A percentile compares a stretch with the other conserved stretches of the same genome.
Conservation (phyloP, 30 jellyfish, hydroid and myxozoan genomes). For the Cassiopea andromeda region DNA sequence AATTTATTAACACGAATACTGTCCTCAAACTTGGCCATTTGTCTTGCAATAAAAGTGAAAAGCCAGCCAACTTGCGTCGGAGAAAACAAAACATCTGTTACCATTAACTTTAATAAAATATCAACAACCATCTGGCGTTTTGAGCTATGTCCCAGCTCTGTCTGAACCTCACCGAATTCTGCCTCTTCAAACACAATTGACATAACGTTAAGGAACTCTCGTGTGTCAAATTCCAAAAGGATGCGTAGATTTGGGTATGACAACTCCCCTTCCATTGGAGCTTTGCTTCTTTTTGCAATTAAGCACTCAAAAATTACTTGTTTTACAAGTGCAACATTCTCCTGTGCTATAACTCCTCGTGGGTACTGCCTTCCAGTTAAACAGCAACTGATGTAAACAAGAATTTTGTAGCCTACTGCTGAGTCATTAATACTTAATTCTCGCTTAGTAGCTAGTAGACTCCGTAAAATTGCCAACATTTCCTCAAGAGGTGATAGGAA, state of each 20-base stretch:
- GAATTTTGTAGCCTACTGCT: constrained; percentile 83
- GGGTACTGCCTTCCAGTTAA: constrained; percentile 98
- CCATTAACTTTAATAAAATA: constrained; percentile 91
- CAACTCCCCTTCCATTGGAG: constrained; percentile 60
- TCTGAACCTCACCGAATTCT: constrained; percentile 75
- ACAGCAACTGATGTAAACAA: constrained; percentile 96
- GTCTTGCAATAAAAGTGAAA: constrained; percentile 97
- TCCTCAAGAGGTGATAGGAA: constrained; percentile 94
- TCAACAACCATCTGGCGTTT: constrained; percentile 94
- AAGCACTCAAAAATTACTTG: constrained; percentile 79
- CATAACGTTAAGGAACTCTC: constrained; percentile 94
- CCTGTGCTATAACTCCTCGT: constrained; percentile 76
- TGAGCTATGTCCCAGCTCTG: constrained; percentile 74
- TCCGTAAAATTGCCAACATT: constrained; percentile 73
- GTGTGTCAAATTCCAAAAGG: constrained; percentile 87
- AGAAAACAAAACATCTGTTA: constrained; percentile 79
- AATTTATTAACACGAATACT: constrained; percentile 88
- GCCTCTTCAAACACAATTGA: constrained; percentile 96
- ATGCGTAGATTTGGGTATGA: constrained; percentile 83
- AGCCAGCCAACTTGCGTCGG: constrained; percentile 97
- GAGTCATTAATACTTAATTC: constrained; percentile 45
- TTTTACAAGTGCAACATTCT: constrained; percentile 65
- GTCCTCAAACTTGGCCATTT: constrained; percentile 91
- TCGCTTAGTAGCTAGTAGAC: constrained; percentile 60
- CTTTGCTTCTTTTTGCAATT: constrained; percentile 61